phyloP scores from a whole-genome alignment of 2,888 invertebrate species.

The Drosophila emarginata region DNA sequence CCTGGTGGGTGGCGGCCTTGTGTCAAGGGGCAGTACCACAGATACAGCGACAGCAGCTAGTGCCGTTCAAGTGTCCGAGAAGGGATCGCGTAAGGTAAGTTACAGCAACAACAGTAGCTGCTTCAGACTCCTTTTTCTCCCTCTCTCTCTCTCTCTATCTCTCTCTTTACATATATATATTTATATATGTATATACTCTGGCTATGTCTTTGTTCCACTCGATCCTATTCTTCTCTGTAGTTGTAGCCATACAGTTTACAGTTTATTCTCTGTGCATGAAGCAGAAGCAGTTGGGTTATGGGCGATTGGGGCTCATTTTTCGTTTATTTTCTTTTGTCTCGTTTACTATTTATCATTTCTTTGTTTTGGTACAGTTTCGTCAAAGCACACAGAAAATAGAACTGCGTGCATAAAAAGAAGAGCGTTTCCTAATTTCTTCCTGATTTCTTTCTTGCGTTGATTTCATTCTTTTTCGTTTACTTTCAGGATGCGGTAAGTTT shows the following conservation, averaged over 20 bases:
- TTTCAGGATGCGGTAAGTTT: slow-evolving; percentile 83
- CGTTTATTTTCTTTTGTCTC: not conserved
- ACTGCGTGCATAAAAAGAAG: not conserved
- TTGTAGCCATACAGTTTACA: not conserved
- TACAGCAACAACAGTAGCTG: not conserved
- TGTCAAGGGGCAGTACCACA: slow-evolving; percentile 54
- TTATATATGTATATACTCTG: not conserved
- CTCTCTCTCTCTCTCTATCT: not conserved
- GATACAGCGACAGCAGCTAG: slow-evolving; percentile 60
- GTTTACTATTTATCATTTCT: slow-evolving; percentile 24
- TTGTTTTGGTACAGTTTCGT: not conserved
- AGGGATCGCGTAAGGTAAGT: slow-evolving; percentile 89
- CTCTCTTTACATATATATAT: not conserved
- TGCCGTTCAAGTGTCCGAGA: slow-evolving; percentile 84
- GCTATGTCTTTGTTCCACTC: not conserved
- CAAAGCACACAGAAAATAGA: not conserved
- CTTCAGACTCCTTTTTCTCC: not conserved
- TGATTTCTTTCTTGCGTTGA: slow-evolving; percentile 71
- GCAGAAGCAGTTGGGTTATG: not conserved
- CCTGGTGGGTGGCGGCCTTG: slow-evolving; percentile 65
- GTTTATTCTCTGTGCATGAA: not conserved
- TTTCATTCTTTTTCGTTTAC: slow-evolving; percentile 81
- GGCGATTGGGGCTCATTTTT: not conserved
- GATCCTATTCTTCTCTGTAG: slow-evolving; percentile 5
- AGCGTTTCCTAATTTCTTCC: slow-evolving; percentile 39